Evolutionary conservation across 2,888 invertebrate genomes (phyloP), one percentile per base, ranked within the genome.

Genomic region (Caenorhabditis wallacei): DNA sequence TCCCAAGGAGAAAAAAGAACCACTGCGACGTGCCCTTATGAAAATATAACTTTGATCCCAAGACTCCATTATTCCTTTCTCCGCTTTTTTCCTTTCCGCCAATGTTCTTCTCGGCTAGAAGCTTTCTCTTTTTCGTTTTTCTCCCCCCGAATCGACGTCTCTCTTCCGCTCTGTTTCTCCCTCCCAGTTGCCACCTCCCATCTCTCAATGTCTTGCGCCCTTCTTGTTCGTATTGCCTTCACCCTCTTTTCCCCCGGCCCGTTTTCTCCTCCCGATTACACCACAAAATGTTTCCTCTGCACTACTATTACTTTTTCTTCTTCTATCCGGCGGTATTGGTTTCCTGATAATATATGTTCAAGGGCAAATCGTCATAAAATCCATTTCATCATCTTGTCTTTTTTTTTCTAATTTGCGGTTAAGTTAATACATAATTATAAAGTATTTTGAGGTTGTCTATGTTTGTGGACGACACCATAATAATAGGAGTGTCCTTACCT

Each of bases 111-210:
- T 61, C 48, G 48, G 24, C 59, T 61, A 57, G 57, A 18, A 22
- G 70, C 70, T 71, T 61, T 61, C 61, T 59, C 59, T 22, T 40
- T 48, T 37, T 40, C 53, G n/a, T n/a, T n/a, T n/a, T 30, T 8
- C 30, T 30, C 63, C 59, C 48, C 20, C 53, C 53, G 66, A 66
- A 51, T 51, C 48, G 57, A 54, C 72, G 64, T 54, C 54, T 64
- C 64, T 74, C 64, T 40, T 74, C 66, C 75, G 66, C 75, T 75
- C 57, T 57, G 66, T 66, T 59, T 75, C 66, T 48, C 51, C 74
- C 43, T 30, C 56, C 64, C 74, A 46, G 63, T 56, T 74, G 46
- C 64, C 74, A 74, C 74, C 74, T 57, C 51, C 51, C 66, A n/a
- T 53, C 66, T 66, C 66, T 75, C 43, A 51, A n/a, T 48, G 37